Base-by-base conservation (phyloP, 2,113 vertebrate genomes). In the Lamprologus sp. region DNA sequence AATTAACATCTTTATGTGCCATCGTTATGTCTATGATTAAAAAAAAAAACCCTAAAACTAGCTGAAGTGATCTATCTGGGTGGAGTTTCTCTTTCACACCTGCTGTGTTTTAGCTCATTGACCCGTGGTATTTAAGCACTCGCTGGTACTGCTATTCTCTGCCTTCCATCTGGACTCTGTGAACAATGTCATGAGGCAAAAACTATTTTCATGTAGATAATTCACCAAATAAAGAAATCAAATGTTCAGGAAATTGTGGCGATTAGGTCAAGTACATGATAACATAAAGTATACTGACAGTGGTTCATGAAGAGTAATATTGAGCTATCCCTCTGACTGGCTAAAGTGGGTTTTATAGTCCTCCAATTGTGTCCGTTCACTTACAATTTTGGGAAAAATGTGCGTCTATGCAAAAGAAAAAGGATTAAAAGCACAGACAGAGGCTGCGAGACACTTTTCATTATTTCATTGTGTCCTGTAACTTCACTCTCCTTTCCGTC, bases 391-490 rank as follows among this genome's bases (percentile, higher is more conserved):
- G 9, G 31, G 9, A 2, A n/a, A 63, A 63, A 63, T 63, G 58
- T 63, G 58, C 0, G 0, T 63, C 9, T 0, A 11, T 5, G 58
- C 31, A 35, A 63, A 63, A 63, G 58, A n/a, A n/a, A 63, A 63
- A 63, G 31, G 17, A 12, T 35, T 63, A 63, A 63, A 63, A 63
- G 58, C 58, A 63, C 9, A 63, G 17, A 63, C 31, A 35, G 58
- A 35, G 31, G 58, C 58, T 63, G 17, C 31, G 21, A 21, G 21
- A 35, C 31, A 63, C 58, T 35, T 63, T 63, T 35, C 58, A 63
- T 63, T 63, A n/a, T 63, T 63, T 63, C 17, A 63, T 63, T 35
- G 58, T 35, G 58, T 5, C 58, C 60, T 65, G 3, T 35, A 65
- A 65, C 31, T 65, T 65, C 60, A 65, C 9, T 65, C 9, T 65